Base-by-base conservation (phyloP, 2,113 vertebrate species). In the Macquaria ambigua region DNA sequence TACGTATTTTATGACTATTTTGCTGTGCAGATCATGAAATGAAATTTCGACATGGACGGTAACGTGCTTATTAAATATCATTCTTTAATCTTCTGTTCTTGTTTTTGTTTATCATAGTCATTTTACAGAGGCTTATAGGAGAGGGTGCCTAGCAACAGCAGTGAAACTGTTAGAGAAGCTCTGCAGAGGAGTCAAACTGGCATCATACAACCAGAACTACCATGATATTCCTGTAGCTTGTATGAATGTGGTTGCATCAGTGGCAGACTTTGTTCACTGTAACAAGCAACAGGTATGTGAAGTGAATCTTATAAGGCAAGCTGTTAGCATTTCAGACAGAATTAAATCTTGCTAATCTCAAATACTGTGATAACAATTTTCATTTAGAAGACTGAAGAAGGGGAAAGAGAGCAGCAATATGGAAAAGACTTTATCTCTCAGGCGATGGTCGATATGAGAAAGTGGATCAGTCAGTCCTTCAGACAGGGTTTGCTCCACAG, bases 81-180 rank as follows among this genome's bases (percentile, higher is more conserved):
- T 52, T 9, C 3, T 23, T 58, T 64, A 58, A 78, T 28, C 11
- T 25, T 28, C 0, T 0, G 8, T 39, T 25, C 0, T 63, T 43
- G 15, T 50, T 77, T 74, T 67, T 67, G 1, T 28, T 77, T 87
- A 10, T 78, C 9, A 0, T 55, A 96, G 96, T 63, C 74, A 20
- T 0, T 86, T 87, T 11, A 92, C 78, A 20, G 83, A 87, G 4
- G 12, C 50, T 1, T 95, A 96, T 0, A 83, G 93, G 50, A 91
- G 2, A 67, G 77, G 73, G 10, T 96, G 95, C 58, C 0, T 96
- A 41, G 55, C 28, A 69, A 82, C 43, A 55, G 23, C 90, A 28
- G 89, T 95, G 21, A 93, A 79, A 50, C 87, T 96, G 21, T 83
- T 96, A 10, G 88, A 94, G 2, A 96, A 94, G 83, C 21, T 95